Evolutionary conservation across 2,113 vertebrate species (phyloP), one percentile per base, ranked within the genome.

Genomic region (Campylomormyrus numenius): DNA sequence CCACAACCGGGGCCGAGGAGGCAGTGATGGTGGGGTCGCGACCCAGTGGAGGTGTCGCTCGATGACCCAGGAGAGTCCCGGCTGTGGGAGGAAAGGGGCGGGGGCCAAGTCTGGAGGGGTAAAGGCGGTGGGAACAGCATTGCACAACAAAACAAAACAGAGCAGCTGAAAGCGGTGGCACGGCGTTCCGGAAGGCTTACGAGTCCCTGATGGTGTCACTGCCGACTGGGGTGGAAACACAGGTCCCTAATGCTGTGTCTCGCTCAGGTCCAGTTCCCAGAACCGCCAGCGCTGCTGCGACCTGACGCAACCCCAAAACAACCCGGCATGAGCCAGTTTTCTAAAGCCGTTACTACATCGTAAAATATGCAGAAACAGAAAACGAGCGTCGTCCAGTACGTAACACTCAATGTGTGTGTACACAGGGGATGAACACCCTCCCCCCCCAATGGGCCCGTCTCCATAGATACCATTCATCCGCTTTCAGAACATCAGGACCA

Each of bases 231-330:
- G 39, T 91, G 80, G 86, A 77, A 62, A 46, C 66, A 27, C 53
- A 91, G 90, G 86, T 24, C 77, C 87, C 35, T 50, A 80, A 91
- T 91, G 92, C 92, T 93, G 93, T 91, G 90, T 88, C 58, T 66
- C 83, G 66, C 70, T 91, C 80, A 92, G 66, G 80, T 50, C 90
- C 45, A 24, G 74, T 91, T 92, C 91, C 92, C 91, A 93, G 92
- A 91, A 15, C 35, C 3, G 27, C 70, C 27, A 1, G 13, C 0
- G 13, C 74, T 42, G 17, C 13, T 17, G 3, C 39, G 2, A 80
- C 74, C 74, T 13, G 19, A 42, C 15, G 6, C 15, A 10, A 80
- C 89, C 48, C 27, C 88, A 87, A 53, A 35, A 6, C n/a, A 53
- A 53, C 86, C 17, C 27, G n/a, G n/a, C 15, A 3, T 31, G 31